Percentiles rank a stretch among this genome's conserved stretches.
phyloP scores from a whole-genome alignment of 1,140 invertebrate genomes.

The Saccostrea cuccullata region DNA sequence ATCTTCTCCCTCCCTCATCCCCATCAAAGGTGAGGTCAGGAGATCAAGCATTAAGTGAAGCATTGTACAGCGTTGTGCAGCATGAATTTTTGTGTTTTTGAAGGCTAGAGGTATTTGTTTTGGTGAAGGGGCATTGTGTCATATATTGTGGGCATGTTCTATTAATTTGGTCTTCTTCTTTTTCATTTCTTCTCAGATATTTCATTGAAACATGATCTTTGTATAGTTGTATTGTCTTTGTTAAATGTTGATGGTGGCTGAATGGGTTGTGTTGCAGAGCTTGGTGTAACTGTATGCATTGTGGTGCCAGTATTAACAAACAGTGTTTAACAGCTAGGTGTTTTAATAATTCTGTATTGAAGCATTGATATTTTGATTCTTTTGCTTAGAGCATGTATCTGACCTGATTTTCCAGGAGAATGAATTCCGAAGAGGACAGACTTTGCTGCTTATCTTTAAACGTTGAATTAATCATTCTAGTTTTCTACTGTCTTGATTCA shows the following conservation, averaged over 20 bases:
- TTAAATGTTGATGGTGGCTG: neutral
- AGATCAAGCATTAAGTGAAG: neutral
- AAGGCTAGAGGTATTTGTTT: neutral
- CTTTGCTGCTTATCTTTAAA: neutral
- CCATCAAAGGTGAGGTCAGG: conserved; percentile 46
- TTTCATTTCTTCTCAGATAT: neutral
- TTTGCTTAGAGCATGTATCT: neutral
- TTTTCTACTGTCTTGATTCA: neutral
- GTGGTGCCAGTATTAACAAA: neutral
- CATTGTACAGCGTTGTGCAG: conserved; percentile 8
- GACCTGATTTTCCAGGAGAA: neutral
- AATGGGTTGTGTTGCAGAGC: neutral
- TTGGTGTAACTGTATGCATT: conserved; percentile 2
- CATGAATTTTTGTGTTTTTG: conserved; percentile 14
- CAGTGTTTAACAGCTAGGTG: neutral
- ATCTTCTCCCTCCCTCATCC: conserved; percentile 37
- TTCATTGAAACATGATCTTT: neutral
- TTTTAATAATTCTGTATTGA: neutral
- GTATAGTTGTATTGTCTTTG: neutral
- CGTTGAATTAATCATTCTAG: neutral
- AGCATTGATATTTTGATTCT: neutral
- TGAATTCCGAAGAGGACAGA: neutral
- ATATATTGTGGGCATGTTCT: neutral
- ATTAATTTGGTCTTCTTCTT: neutral
- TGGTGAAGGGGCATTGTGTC: conserved; percentile 1